Evolutionary conservation across 2,797 vertebrate genomes (phyloP), one percentile per base, ranked within the genome.

Genomic region (Micropoecilia bifurca): DNA sequence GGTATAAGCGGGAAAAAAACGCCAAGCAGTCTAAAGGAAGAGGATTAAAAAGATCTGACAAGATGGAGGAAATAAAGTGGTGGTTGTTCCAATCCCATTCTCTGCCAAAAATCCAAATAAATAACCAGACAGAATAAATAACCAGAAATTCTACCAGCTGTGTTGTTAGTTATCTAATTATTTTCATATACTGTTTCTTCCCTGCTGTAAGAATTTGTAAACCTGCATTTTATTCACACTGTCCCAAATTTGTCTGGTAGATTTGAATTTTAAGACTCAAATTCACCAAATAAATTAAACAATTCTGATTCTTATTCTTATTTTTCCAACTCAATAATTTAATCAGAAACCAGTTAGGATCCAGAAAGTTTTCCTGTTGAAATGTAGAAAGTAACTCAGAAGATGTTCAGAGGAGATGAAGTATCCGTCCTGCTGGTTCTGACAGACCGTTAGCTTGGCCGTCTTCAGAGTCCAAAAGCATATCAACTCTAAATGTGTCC

Each of bases 401-500:
- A 36, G 36, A 68, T 1, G 33, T 68, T 41, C 25, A 43, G 66
- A 69, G 41, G 41, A n/a, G 41, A 5, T 6, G 25, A 46, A 28
- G 4, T 3, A 4, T 7, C 14, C 12, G 39, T 71, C 41, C 25
- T 45, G 68, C 41, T 28, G 68, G 10, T 71, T 71, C 68, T 46
- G 66, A 76, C 72, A 68, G n/a, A 33, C 76, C 39, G 30, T 80
- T 66, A 14, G 82, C 80, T 78, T 74, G 41, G 71, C 80, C 72
- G 84, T 79, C 84, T 85, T 83, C 66, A 5, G 80, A 78, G 68
- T 81, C 71, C 87, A 80, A 89, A 77, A 89, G 74, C 85, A 53
- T 46, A 84, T 92, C 57, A 85, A 94, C 92, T 86, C 91, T 89
- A 83, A 74, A 93, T 88, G 76, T 30, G 43, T 73, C 71, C 77